Conservation (phyloP, 2,888 invertebrate genomes). For the Rugalucina vietnamica region DNA sequence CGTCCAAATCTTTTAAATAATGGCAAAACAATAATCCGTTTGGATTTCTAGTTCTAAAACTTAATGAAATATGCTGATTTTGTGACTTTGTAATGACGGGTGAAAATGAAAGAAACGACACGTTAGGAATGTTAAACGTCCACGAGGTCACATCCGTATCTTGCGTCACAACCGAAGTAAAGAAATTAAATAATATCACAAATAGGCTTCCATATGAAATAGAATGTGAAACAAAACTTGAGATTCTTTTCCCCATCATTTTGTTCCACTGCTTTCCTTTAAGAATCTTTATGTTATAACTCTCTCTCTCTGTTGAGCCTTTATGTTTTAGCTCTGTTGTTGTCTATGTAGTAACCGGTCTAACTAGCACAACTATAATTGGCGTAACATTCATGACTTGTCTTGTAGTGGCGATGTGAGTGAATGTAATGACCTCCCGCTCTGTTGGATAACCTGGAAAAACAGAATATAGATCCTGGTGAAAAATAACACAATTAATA, state of each 20-base stretch:
- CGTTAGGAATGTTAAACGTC: constrained; percentile 71
- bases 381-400: too few species aligned
- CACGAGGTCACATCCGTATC: constrained; percentile 43
- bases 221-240: neutral
- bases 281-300: too few species aligned
- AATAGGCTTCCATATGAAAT: neutral
- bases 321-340: too few species aligned
- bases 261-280: too few species aligned
- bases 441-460: too few species aligned
- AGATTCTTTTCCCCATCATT: neutral
- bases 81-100: constrained; percentile 65
- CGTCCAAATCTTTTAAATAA: constrained; percentile 61
- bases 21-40: constrained; percentile 76
- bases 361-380: too few species aligned
- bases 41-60: constrained; percentile 70
- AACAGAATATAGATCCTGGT: neutral
- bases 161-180: neutral
- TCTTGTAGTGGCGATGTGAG: too few species aligned
- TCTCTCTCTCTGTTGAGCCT: too few species aligned
- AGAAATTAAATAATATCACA: neutral
- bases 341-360: too few species aligned
- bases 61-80: constrained; percentile 68
- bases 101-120: constrained; percentile 67
- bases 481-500: neutral
- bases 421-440: too few species aligned